Conservation (phyloP, 2,113 vertebrate species). For the Rhodinocichla rosea region DNA sequence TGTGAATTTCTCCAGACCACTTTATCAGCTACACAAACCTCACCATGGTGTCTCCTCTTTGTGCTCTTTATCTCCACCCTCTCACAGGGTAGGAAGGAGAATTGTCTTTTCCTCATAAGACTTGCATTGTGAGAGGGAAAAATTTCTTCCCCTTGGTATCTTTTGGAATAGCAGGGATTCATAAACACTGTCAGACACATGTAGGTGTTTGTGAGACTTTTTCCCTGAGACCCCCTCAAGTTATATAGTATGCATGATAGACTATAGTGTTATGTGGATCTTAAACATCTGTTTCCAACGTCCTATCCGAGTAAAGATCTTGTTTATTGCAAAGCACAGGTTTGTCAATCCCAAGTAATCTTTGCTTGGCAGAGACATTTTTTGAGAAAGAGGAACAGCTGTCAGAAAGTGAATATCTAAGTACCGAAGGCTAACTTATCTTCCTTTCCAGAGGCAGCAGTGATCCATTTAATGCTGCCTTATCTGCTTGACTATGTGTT, state of each 20-base stretch:
- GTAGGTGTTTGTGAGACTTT: background rate
- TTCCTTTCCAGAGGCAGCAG: constrained; percentile 1
- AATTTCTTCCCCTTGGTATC: background rate
- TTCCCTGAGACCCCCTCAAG: background rate
- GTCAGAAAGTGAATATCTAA: background rate
- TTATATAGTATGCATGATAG: background rate
- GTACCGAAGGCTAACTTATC: constrained; percentile 12
- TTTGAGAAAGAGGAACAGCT: background rate
- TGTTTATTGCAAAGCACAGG: constrained; percentile 13
- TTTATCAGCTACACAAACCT: background rate
- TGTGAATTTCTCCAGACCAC: background rate
- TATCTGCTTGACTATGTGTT: background rate
- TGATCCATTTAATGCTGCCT: constrained; percentile 13
- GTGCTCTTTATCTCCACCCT: background rate
- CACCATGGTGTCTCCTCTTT: background rate
- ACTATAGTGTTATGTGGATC: background rate
- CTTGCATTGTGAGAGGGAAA: background rate
- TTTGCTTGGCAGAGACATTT: background rate
- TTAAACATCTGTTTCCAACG: background rate
- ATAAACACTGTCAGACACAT: background rate
- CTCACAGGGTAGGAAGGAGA: background rate
- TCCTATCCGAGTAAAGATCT: background rate
- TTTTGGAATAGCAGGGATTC: background rate
- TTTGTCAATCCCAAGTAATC: background rate
- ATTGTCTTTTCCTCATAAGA: background rate